Evolutionary conservation across 1,140 invertebrate genomes (phyloP).

Genomic region (Rhopalosiphum padi): DNA sequence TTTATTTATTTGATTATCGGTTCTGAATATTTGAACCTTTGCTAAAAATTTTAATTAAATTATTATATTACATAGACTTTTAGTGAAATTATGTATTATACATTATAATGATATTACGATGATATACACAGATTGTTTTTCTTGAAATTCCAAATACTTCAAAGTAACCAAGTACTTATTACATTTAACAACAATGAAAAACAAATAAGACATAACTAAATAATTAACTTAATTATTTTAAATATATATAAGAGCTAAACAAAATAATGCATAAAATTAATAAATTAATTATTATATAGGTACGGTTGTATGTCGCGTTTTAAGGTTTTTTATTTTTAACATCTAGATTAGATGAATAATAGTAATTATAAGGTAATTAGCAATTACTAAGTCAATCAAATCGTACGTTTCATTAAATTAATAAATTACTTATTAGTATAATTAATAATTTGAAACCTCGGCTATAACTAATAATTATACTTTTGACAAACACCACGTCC

Average conservation of each 20-base stretch:
- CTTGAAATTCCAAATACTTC: background rate
- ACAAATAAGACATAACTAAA: background rate
- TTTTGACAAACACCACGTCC: background rate
- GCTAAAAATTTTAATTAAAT: background rate
- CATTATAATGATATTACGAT: background rate
- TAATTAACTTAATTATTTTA: background rate
- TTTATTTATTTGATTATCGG: background rate
- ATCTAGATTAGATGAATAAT: background rate
- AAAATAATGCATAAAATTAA: background rate
- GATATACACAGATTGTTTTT: too few species aligned
- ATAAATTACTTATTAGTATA: constrained; percentile 9
- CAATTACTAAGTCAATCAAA: background rate
- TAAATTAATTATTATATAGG: background rate
- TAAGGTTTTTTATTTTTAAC: background rate
- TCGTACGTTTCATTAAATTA: background rate
- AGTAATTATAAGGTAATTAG: background rate
- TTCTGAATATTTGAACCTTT: background rate
- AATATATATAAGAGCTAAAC: background rate
- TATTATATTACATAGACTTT: background rate
- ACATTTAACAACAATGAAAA: background rate
- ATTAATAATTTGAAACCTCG: background rate
- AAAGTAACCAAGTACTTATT: background rate
- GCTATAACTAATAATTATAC: background rate
- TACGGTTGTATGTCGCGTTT: background rate
- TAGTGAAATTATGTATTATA: background rate